Evolutionary conservation across 2,888 invertebrate genomes (phyloP), one percentile per base, ranked within the genome.

Genomic region (Eupithecia subumbrata): DNA sequence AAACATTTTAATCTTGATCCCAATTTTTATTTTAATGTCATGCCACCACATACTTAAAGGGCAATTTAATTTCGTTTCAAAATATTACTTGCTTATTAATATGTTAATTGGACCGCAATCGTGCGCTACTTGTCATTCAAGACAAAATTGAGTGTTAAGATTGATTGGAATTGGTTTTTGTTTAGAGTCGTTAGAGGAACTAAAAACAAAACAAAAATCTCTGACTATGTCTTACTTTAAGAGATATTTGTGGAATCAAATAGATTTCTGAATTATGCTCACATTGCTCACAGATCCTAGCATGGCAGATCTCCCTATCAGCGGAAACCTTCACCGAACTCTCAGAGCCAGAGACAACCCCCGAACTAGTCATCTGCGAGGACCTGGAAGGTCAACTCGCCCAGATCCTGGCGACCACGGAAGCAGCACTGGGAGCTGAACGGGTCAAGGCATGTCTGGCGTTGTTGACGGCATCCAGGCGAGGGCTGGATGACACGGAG

Each of bases 401-500:
- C 1, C 93, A 94, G 86, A 96, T 97, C 88, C 92, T 98, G 76
- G 96, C 97, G 73, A 96, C 96, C 77, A 92, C 97, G 43, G 97
- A 97, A 88, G 95, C 95, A 1, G 96, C 97, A 71, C 93, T 97
- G 69, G 97, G 97, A 0, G 93, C 94, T 60, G 96, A 96, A 43
- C 95, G 96, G 79, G 96, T 97, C 22, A 96, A 96, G 85, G 94
- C 95, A 71, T 96, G 97, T 72, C 92, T 98, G 56, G 96, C 97
- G 3, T 95, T 98, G 77, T 92, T 98, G 76, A 96, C 97, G 0
- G 96, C 97, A 5, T 96, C 98, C 11, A 96, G 97, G 73, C 96
- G 97, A 86, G 98, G 98, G 3, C 94, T 98, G 68, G 96, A 97
- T 30, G 97, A 97, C 85, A 97, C 97, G 7, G 98, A 98, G 93